Conservation (phyloP, 2,797 vertebrate species). For the Oreortyx pictus region DNA sequence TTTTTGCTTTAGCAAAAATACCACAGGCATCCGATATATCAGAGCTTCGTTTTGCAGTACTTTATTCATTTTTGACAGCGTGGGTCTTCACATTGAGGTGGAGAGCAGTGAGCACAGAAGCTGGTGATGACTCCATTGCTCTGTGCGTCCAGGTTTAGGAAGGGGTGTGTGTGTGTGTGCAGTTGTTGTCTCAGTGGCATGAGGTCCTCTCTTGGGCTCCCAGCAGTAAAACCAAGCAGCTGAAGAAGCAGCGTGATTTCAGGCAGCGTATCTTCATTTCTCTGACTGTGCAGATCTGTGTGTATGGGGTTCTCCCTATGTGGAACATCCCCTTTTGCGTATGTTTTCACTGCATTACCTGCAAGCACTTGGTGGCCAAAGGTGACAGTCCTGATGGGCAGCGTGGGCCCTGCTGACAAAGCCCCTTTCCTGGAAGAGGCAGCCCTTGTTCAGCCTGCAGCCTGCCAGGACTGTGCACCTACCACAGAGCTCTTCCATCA, state of each 20-base stretch:
- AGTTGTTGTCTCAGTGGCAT: not conserved
- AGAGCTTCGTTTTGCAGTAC: not conserved
- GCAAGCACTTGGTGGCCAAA: not conserved
- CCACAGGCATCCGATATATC: not conserved
- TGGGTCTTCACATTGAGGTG: not conserved
- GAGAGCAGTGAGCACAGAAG: not conserved
- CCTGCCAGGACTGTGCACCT: not conserved
- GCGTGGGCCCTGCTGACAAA: not conserved
- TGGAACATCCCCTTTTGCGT: not conserved
- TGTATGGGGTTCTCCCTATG: not conserved
- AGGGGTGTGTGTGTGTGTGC: not conserved
- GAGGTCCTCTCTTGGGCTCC: not conserved
- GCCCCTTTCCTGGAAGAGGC: not conserved
- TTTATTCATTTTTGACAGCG: not conserved
- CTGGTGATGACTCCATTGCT: not conserved
- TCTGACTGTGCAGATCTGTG: not conserved
- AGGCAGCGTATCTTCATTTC: not conserved
- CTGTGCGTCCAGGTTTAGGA: not conserved
- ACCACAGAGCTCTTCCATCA: not conserved
- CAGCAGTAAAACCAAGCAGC: not conserved
- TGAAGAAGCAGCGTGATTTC: not conserved
- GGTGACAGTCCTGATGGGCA: not conserved
- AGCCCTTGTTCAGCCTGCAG: slow-evolving; percentile 18
- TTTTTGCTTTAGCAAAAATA: not conserved
- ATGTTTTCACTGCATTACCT: not conserved